These are phyloP conservation scores for Leguminivora glycinivorella DNA, from an alignment of 1,140 invertebrate species.

Conservation along the genomic window DNA sequence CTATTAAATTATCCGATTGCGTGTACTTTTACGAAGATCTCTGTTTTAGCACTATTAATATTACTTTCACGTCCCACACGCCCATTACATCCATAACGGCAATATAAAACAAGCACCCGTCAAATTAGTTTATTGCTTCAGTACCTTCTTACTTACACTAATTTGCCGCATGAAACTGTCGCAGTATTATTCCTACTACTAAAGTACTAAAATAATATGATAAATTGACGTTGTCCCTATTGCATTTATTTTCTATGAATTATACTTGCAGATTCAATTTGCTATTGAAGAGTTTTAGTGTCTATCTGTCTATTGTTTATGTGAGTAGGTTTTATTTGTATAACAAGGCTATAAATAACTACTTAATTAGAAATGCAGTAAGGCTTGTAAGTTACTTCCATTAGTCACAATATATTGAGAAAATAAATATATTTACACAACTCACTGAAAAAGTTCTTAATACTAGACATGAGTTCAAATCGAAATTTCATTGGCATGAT, in stretches of 20 bases:
- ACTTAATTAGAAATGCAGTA: too few species aligned
- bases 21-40: background rate
- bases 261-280: background rate
- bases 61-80: slow-evolving; percentile 9
- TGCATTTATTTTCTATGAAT: background rate
- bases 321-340: too few species aligned
- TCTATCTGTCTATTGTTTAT: too few species aligned
- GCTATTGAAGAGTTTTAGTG: too few species aligned
- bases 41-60: background rate
- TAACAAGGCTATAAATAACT: too few species aligned
- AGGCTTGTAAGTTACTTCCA: too few species aligned
- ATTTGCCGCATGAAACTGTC: background rate
- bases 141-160: background rate
- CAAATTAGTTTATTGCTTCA: slow-evolving; percentile 3
- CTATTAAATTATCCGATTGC: background rate
- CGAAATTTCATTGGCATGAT: too few species aligned
- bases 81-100: background rate
- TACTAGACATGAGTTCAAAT: too few species aligned
- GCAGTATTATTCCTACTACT: background rate
- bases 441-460: too few species aligned
- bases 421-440: too few species aligned
- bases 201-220: background rate
- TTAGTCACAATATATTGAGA: too few species aligned
- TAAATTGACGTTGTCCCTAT: background rate
- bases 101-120: background rate